Evolutionary conservation across 2,113 vertebrate species (phyloP).

Genomic region (Enhydra lutris): DNA sequence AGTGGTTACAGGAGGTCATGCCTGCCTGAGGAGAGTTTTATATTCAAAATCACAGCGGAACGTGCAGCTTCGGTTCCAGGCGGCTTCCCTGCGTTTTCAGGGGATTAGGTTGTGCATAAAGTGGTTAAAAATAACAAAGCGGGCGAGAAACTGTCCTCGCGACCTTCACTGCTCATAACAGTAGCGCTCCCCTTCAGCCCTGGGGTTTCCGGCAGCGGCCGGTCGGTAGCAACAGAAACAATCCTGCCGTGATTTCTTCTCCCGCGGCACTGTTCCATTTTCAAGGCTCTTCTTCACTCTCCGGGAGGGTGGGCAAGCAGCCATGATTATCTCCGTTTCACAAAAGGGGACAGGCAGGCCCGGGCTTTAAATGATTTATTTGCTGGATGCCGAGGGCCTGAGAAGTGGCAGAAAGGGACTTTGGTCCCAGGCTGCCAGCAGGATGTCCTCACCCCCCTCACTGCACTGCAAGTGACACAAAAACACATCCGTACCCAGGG

Average conservation of each 20-base stretch:
- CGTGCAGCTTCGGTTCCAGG: neutral
- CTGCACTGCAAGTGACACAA: neutral
- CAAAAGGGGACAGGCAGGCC: neutral
- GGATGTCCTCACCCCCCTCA: neutral
- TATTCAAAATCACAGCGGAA: neutral
- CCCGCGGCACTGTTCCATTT: neutral
- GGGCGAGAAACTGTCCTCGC: neutral
- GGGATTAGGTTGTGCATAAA: neutral
- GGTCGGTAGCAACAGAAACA: neutral
- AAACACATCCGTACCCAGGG: neutral
- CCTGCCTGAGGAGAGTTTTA: neutral
- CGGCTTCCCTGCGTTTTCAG: neutral
- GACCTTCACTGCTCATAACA: neutral
- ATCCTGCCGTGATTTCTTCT: neutral
- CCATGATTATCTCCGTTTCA: neutral
- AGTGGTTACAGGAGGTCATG: neutral
- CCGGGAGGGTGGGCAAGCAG: neutral
- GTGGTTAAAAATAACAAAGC: neutral
- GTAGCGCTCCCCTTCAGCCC: neutral
- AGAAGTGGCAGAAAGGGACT: neutral
- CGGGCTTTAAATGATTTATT: neutral
- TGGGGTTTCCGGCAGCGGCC: neutral
- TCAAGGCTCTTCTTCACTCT: neutral
- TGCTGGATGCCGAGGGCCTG: neutral
- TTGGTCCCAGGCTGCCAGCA: neutral